A percentile compares a stretch with the other conserved stretches of the same genome.
These are phyloP conservation scores for Nanorana parkeri DNA, from an alignment of 2,113 vertebrate genomes.

Conservation along the genomic window DNA sequence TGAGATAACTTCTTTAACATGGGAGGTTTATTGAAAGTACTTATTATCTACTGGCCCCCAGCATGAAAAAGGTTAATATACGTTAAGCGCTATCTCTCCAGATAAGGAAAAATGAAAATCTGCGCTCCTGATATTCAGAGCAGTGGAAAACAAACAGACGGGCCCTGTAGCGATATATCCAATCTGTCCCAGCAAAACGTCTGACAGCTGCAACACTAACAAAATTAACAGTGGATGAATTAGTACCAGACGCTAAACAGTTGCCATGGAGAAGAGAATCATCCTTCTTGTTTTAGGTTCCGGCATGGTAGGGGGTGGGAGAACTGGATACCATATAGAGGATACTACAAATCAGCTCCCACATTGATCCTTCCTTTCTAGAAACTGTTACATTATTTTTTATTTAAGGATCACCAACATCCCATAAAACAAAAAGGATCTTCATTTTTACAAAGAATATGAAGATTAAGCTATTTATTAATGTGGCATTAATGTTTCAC, in stretches of 20 bases:
- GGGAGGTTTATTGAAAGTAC: neutral
- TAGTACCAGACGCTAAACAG: constrained; percentile 90
- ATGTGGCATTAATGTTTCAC: no score
- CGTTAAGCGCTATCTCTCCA: constrained; percentile 52
- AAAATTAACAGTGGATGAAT: constrained; percentile 96
- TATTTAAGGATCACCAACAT: no score
- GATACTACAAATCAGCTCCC: neutral
- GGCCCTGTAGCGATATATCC: constrained; percentile 87
- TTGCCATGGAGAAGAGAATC: constrained; percentile 72
- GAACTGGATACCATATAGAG: neutral
- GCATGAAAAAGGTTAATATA: constrained; percentile 46
- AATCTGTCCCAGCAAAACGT: constrained; percentile 85
- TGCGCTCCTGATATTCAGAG: constrained; percentile 83
- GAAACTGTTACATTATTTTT: neutral
- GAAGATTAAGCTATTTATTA: no score
- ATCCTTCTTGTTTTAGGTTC: constrained; percentile 61
- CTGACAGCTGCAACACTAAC: constrained; percentile 93
- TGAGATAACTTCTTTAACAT: no score
- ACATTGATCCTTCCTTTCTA: neutral
- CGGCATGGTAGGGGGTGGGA: constrained; percentile 34
- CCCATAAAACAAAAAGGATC: no score
- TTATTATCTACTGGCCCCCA: neutral
- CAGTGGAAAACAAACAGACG: constrained; percentile 90
- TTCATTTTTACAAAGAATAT: no score
- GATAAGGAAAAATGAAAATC: constrained; percentile 69